Base-by-base conservation (phyloP, 1,140 invertebrate genomes). In the Drosophila prosaltans region DNA sequence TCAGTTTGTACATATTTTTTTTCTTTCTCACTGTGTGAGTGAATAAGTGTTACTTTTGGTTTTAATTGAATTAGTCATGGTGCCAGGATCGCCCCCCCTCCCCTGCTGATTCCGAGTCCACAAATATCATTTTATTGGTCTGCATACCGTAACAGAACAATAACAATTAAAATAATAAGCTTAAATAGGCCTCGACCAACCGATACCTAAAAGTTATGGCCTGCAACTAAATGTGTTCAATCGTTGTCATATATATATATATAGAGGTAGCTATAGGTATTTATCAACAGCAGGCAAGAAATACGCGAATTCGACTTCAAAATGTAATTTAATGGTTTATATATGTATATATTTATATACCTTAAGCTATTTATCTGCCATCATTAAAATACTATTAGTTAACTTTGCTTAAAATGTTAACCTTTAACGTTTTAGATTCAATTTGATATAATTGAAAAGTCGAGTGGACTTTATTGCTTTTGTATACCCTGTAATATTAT, bases 21-120 rank as follows among this genome's bases (percentile, higher is more conserved):
- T 54, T 58, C 41, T 40, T 6, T 58, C 0, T n/a, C 59, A 74
- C 26, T 40, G 60, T 67, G 67, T 28, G 61, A 65, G 65, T 28
- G 65, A 70, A 81, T 72, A 59, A 48, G 83, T 79, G 78, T 88
- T 84, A 83, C 77, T 78, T 88, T 80, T 88, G 83, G 71, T 89
- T 83, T 51, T 81, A 74, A 83, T 83, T 89, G 84, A 89, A 89
- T 89, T 89, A 89, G 84, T 70, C 66, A 58, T 67, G 51, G 77
- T 43, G 24, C 28, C 43, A 41, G 41, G 41, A 48, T 48, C 45
- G 16, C 16, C 16, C 16, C 16, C 21, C 21, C 26, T 24, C 7
- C 5, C 10, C n/a, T 24, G 7, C 10, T 3, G 24, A 48, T 21
- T 21, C 11, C 9, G 16, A 36, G 43, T 48, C 45, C 45, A 24